phyloP scores from a whole-genome alignment of 2,888 invertebrate species.

The Melieria crassipennis region DNA sequence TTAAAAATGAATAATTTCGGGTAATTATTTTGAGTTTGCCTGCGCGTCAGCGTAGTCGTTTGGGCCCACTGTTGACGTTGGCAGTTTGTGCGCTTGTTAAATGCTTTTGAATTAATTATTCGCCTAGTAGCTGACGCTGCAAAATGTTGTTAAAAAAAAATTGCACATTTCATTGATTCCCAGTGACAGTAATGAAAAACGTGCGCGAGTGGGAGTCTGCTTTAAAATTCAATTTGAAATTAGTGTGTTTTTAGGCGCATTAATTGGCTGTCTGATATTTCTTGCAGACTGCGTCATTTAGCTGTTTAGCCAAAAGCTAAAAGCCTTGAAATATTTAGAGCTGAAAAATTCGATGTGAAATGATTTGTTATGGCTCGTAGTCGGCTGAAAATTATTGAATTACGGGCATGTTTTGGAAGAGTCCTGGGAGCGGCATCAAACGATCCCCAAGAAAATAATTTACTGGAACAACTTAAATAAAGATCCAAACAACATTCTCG shows the following conservation, averaged over 20 bases:
- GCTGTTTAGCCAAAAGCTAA: not conserved
- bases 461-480: too few species aligned
- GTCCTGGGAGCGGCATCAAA: too few species aligned
- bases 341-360: too few species aligned
- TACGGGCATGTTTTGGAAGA: too few species aligned
- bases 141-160: not conserved
- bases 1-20: conserved; percentile 26
- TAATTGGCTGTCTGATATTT: not conserved
- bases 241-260: conserved; percentile 1
- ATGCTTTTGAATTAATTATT: conserved; percentile 21
- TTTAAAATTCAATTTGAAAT: not conserved
- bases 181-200: not conserved
- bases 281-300: not conserved
- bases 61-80: not conserved
- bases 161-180: not conserved
- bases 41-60: not conserved
- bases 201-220: not conserved
- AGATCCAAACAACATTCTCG: too few species aligned
- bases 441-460: too few species aligned
- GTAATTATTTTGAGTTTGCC: conserved; percentile 20
- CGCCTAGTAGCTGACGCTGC: not conserved
- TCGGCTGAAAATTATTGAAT: too few species aligned
- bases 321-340: too few species aligned
- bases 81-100: not conserved
- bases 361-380: too few species aligned